These are phyloP conservation scores for Clostera curtula DNA, from an alignment of 2,888 invertebrate species.

Conservation along the genomic window DNA sequence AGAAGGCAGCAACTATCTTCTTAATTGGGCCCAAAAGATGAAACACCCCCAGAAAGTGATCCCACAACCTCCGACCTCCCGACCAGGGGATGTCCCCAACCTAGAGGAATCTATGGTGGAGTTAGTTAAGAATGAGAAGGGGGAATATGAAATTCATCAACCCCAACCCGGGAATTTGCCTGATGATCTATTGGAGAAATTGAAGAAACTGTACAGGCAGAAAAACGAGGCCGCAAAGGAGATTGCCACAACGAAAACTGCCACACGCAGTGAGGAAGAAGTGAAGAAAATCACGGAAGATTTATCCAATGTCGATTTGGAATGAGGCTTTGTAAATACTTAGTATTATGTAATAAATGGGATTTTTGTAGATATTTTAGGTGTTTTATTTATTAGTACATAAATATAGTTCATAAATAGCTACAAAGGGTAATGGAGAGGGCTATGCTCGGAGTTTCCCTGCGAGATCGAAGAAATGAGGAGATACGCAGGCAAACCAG, in stretches of 20 bases:
- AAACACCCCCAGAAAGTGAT: slow-evolving; percentile 34
- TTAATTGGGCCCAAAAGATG: slow-evolving; percentile 77
- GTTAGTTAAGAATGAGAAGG: slow-evolving; percentile 49
- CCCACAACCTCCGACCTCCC: slow-evolving; percentile 12
- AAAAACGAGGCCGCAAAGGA: slow-evolving; percentile 46
- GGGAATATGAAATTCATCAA: slow-evolving; percentile 61
- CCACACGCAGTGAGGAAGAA: slow-evolving; percentile 35
- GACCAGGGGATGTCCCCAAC: slow-evolving; percentile 48
- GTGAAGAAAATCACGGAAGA: slow-evolving; percentile 73
- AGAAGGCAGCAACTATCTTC: slow-evolving; percentile 72
- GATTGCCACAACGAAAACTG: slow-evolving; percentile 32
- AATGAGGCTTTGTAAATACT: slow-evolving; percentile 29
- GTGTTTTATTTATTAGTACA: slow-evolving; percentile 5
- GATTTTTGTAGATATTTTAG: slow-evolving; percentile 6
- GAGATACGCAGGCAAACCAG: no score
- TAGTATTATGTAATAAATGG: slow-evolving; percentile 15
- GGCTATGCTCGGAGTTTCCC: no score
- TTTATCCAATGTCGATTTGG: slow-evolving; percentile 73
- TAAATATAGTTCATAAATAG: no score
- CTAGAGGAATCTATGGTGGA: slow-evolving; percentile 61
- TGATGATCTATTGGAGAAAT: slow-evolving; percentile 41
- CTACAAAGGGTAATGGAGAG: no score
- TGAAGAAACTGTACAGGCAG: slow-evolving; percentile 45
- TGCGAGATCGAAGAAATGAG: no score
- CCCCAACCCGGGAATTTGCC: slow-evolving; percentile 57